phyloP scores from a whole-genome alignment of 2,888 invertebrate species.

The Boloria euphrosyne region DNA sequence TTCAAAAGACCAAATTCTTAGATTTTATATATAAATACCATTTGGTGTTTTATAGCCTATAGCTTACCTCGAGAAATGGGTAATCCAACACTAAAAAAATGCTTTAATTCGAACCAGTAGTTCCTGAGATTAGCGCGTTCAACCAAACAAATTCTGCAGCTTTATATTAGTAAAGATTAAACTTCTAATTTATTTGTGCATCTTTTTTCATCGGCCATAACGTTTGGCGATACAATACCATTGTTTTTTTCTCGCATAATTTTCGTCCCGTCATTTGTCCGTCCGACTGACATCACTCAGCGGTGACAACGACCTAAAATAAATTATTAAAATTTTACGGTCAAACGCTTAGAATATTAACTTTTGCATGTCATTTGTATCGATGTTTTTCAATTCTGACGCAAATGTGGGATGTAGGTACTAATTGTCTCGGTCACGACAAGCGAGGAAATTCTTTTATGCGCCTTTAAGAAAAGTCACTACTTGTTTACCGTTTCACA shows the following conservation, averaged over 20 bases:
- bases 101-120: too few relatives aligned
- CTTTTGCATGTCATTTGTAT: constrained; percentile 44
- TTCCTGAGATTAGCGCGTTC: too few relatives aligned
- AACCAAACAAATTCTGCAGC: too few relatives aligned
- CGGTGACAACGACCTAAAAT: constrained; percentile 73
- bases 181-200: constrained; percentile 54
- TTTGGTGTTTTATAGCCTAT: too few relatives aligned
- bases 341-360: constrained; percentile 47
- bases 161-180: constrained; percentile 12
- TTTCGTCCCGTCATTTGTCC: constrained; percentile 63
- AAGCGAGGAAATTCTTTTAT: constrained; percentile 27
- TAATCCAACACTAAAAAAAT: too few relatives aligned
- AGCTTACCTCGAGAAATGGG: too few relatives aligned
- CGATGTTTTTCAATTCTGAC: constrained; percentile 42
- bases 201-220: constrained; percentile 56
- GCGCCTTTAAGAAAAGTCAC: constrained; percentile 1
- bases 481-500: constrained; percentile 23
- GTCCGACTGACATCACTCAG: constrained; percentile 71
- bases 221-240: constrained; percentile 57
- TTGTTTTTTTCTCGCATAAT: constrained; percentile 59
- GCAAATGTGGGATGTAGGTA: constrained; percentile 39
- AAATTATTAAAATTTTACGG: constrained; percentile 64
- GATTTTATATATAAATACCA: too few relatives aligned
- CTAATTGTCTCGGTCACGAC: constrained; percentile 36
- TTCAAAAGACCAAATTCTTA: constrained; percentile 26